Evolutionary conservation across 2,113 vertebrate species (phyloP), one percentile per base, ranked within the genome.

Genomic region (Tyto alba): DNA sequence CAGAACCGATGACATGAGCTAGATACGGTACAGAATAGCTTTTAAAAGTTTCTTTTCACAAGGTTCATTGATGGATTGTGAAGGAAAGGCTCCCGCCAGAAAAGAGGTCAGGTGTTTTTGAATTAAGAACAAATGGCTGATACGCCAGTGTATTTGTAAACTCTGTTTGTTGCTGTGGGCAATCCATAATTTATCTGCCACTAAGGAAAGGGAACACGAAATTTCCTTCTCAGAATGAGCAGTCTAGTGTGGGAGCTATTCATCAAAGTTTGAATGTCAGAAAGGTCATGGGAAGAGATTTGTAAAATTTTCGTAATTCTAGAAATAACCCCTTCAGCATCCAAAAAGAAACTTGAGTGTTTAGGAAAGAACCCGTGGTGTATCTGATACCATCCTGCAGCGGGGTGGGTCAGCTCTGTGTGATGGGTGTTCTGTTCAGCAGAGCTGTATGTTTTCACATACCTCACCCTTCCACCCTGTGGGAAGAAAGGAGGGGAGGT

Each of bases 251-350:
- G 94, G 95, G 96, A 96, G 96, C 82, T 89, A 75, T 95, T 96
- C 92, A 85, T 92, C 76, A 94, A 85, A 93, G 90, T 95, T 92
- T 52, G 62, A 85, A 94, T 95, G 97, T 96, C 96, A 96, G 48
- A 89, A 95, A 85, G 96, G 95, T 97, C 97, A 96, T 97, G 96
- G 96, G 97, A 97, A 97, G 94, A 96, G 95, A 96, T 96, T 93
- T 91, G 93, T 95, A 82, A 96, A 96, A 96, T 96, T 96, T 96
- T 97, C 55, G 11, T 88, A 94, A 96, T 96, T 95, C 93, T 93
- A 94, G 92, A 96, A 97, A 97, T 97, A 97, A 89, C 94, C 74
- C 53, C 41, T 90, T 92, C 0, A 26, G 73, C 85, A 90, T 96
- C 73, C 76, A 47, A 66, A 95, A 74, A 84, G 92, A 93, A 92